Percentiles rank a stretch among this genome's conserved stretches.
These are phyloP conservation scores for Vulpes vulpes DNA, from an alignment of 2,113 vertebrate species.

Conservation along the genomic window DNA sequence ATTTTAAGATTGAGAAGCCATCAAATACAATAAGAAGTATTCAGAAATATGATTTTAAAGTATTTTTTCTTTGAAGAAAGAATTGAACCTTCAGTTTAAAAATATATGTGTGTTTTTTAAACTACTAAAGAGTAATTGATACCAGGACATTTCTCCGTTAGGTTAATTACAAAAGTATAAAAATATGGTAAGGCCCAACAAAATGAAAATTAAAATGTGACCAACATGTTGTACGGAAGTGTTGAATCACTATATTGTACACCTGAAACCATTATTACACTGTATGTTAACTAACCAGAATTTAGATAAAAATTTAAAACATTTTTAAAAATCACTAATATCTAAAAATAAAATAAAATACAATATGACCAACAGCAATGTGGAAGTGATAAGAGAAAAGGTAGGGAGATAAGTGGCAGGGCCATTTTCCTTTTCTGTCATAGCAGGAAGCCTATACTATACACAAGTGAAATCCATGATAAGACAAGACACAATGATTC, in stretches of 20 bases:
- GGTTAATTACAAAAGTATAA: background rate
- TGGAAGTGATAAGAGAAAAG: background rate
- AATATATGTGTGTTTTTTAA: background rate
- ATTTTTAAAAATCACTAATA: background rate
- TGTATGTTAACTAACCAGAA: background rate
- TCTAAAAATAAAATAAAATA: background rate
- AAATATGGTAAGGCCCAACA: background rate
- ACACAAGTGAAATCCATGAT: slow-evolving; percentile 31
- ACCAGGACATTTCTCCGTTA: background rate
- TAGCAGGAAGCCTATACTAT: background rate
- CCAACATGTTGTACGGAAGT: background rate
- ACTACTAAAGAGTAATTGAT: background rate
- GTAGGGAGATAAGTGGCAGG: background rate
- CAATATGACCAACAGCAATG: background rate
- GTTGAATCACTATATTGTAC: background rate
- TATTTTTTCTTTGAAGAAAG: background rate
- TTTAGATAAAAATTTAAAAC: background rate
- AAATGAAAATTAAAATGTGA: slow-evolving; percentile 51
- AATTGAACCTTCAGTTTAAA: background rate
- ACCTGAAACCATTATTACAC: background rate
- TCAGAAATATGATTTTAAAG: background rate
- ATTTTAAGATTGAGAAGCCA: background rate
- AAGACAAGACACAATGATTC: background rate
- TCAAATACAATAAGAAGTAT: background rate
- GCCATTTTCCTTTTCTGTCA: background rate